Conservation (phyloP, 2,888 invertebrate species). For the Tillus elongatus region DNA sequence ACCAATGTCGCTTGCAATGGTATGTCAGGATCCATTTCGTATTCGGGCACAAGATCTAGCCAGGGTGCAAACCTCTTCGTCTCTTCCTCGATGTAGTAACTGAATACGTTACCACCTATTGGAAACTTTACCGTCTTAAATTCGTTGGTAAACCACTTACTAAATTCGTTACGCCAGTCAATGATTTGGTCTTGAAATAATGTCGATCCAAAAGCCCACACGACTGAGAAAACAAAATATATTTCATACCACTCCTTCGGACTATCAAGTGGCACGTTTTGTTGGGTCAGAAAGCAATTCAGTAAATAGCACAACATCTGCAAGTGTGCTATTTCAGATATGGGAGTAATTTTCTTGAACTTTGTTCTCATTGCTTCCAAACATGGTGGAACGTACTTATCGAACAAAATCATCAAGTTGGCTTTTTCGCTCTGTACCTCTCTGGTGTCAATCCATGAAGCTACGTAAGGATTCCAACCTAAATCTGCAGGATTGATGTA, state of each 20-base stretch:
- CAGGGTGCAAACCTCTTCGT: conserved; percentile 80
- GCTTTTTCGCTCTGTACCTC: conserved; percentile 65
- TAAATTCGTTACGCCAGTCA: conserved; percentile 89
- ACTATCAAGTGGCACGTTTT: conserved; percentile 75
- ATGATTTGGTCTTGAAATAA: conserved; percentile 84
- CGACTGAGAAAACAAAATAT: conserved; percentile 81
- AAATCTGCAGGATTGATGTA: conserved; percentile 91
- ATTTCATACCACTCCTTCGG: conserved; percentile 92
- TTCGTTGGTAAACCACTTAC: conserved; percentile 90
- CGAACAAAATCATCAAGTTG: conserved; percentile 77
- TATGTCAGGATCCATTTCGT: conserved; percentile 77
- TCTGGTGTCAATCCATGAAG: conserved; percentile 79
- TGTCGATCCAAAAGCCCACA: conserved; percentile 92
- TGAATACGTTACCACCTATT: conserved; percentile 71
- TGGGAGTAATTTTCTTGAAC: conserved; percentile 84
- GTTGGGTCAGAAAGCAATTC: conserved; percentile 72
- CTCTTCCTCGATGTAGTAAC: conserved; percentile 79
- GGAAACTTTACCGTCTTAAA: conserved; percentile 90
- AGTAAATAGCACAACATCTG: conserved; percentile 80
- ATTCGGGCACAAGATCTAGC: conserved; percentile 69
- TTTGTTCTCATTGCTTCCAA: conserved; percentile 64
- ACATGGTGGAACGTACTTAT: conserved; percentile 82
- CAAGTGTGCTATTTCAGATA: conserved; percentile 82
- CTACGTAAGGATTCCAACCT: conserved; percentile 89
- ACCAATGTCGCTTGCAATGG: conserved; percentile 73